Evolutionary conservation across 1,140 invertebrate species (phyloP).

Genomic region (Chlorops oryzae): DNA sequence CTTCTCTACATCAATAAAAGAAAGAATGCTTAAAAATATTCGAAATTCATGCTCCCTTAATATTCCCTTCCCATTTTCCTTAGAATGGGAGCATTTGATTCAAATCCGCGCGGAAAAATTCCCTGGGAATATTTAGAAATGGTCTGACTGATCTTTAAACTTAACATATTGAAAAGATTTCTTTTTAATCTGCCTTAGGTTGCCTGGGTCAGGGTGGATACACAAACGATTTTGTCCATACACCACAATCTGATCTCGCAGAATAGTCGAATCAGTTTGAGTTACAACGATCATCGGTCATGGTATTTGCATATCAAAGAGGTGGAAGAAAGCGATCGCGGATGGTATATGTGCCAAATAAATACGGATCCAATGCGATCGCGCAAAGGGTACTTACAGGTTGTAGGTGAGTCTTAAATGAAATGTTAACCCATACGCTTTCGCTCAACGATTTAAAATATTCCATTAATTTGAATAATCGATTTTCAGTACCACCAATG

Average conservation of each 20-base stretch:
- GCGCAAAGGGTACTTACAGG: conserved; percentile 77
- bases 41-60: no score
- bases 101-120: no score
- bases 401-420: conserved; percentile 64
- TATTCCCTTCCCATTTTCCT: no score
- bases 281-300: conserved; percentile 80
- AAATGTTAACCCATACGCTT: conserved; percentile 15
- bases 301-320: conserved; percentile 82
- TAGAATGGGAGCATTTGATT: no score
- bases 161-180: no score
- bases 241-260: conserved; percentile 84
- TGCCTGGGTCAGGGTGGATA: conserved; percentile 86
- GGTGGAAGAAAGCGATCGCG: conserved; percentile 72
- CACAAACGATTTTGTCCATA: conserved; percentile 84
- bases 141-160: no score
- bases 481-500: conserved; percentile 67
- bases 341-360: conserved; percentile 56
- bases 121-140: no score
- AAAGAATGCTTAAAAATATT: no score
- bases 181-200: conserved; percentile 54
- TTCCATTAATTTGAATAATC: not conserved
- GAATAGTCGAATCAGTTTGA: conserved; percentile 76
- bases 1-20: no score
- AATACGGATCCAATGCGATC: conserved; percentile 74
- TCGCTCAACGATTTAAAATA: no score